These are phyloP conservation scores for Bathynomus jamesi DNA, from an alignment of 1,140 invertebrate genomes.

Conservation along the genomic window DNA sequence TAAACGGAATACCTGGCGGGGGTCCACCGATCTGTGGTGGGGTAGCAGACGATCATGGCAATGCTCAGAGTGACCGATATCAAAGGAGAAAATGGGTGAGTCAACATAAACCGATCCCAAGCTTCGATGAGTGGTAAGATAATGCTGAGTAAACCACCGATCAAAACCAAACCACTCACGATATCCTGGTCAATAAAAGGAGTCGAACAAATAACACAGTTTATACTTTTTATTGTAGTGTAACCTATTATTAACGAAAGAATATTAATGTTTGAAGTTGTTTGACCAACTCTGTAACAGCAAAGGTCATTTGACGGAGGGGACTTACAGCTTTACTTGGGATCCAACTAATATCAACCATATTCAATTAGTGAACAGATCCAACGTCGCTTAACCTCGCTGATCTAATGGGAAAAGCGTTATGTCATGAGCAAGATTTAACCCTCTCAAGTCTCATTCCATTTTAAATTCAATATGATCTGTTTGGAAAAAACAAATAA, in stretches of 20 bases:
- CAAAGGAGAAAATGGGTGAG: constrained; percentile 56
- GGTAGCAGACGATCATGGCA: constrained; percentile 55
- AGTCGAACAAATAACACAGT: constrained; percentile 17
- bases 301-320: neutral
- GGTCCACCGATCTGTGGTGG: constrained; percentile 64
- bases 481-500: too few relatives aligned
- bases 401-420: too few relatives aligned
- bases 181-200: constrained; percentile 68
- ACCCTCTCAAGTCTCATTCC: too few relatives aligned
- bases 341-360: too few relatives aligned
- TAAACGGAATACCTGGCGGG: constrained; percentile 58
- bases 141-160: constrained; percentile 57
- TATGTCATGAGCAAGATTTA: too few relatives aligned
- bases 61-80: constrained; percentile 56
- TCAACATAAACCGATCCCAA: constrained; percentile 63
- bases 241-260: too few relatives aligned
- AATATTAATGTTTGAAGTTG: neutral
- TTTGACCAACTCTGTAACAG: neutral
- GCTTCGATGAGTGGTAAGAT: constrained; percentile 64
- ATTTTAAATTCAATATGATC: too few relatives aligned
- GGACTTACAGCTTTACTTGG: too few relatives aligned
- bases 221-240: too few relatives aligned
- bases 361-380: too few relatives aligned
- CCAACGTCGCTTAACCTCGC: too few relatives aligned
- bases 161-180: constrained; percentile 60